phyloP scores from a whole-genome alignment of 2,888 invertebrate species.

The Eupithecia insigniata region DNA sequence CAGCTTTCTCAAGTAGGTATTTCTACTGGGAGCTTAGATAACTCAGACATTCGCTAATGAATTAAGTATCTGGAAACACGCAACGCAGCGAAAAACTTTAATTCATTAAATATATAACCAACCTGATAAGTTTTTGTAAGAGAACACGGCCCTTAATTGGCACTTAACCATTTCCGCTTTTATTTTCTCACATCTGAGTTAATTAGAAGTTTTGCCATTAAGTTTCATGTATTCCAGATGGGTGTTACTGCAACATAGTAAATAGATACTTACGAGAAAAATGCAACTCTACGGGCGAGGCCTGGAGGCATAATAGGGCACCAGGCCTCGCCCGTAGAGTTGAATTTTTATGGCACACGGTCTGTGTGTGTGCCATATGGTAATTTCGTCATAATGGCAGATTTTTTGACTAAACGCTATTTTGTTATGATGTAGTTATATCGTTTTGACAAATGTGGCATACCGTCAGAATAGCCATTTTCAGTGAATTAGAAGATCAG shows the following conservation, averaged over 20 bases:
- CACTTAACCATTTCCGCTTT: conserved; percentile 60
- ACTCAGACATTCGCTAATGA: conserved; percentile 1
- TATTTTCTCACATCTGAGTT: conserved; percentile 57
- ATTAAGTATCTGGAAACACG: conserved; percentile 5
- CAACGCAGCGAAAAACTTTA: conserved; percentile 45
- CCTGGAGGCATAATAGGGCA: not conserved
- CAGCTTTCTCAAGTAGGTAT: not conserved
- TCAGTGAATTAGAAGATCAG: too few relatives aligned
- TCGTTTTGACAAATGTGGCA: too few relatives aligned
- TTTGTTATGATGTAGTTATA: too few relatives aligned
- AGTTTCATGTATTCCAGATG: conserved; percentile 52
- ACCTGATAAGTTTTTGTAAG: conserved; percentile 51
- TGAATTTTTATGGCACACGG: too few relatives aligned
- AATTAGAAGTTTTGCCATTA: conserved; percentile 51
- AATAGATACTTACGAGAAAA: conserved; percentile 26
- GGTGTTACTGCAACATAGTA: conserved; percentile 39
- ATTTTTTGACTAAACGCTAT: too few relatives aligned
- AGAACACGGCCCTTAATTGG: conserved; percentile 60
- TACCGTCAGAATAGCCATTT: too few relatives aligned
- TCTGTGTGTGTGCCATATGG: too few relatives aligned
- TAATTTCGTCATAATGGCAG: too few relatives aligned
- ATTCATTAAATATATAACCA: conserved; percentile 20
- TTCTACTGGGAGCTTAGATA: not conserved
- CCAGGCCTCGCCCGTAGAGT: too few relatives aligned
- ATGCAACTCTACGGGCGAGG: not conserved